Base-by-base conservation (phyloP, 2,797 vertebrate genomes). In the Trachurus trachurus region DNA sequence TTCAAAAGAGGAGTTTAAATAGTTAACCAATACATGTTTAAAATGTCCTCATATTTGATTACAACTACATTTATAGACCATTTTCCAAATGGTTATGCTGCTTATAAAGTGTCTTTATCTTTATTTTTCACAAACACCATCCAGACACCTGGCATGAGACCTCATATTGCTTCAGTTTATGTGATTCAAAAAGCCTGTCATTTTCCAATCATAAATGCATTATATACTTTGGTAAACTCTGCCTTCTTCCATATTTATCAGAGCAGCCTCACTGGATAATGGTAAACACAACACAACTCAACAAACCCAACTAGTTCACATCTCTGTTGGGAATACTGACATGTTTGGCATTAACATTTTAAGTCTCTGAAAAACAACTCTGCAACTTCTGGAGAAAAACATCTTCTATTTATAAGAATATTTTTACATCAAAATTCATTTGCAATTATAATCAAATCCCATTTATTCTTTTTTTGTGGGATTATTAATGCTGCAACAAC, bases 361-460 rank as follows among this genome's bases (percentile, higher is more conserved):
- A 58, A 75, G 63, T 80, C 78, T 76, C 77, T 26, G 69, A 90
- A 93, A 92, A 92, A 93, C 87, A 93, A 87, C 81, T 87, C 83
- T 65, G 74, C 66, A 88, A 81, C 78, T 92, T 86, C 82, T 78
- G 86, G 74, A 83, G 87, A 81, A 93, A 91, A 93, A 91, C 87
- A 92, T 87, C 42, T 50, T 82, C 90, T 94, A 91, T 93, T 92
- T 87, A 87, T 90, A 85, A 68, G 83, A 86, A 81, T 91, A 78
- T 89, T 90, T 89, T 88, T 81, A 84, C 86, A 85, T 82, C 81
- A 83, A 78, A 80, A 84, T 90, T 90, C 56, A 94, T 94, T 92
- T 93, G 92, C 93, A 94, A 94, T 92, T 92, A 81, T 91, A 93
- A 94, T 94, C 85, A 89, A 90, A 91, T 84, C 87, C 86, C 58